Evolutionary conservation across 2,888 invertebrate species (phyloP), one percentile per base, ranked within the genome.

Genomic region (Fabriciana adippe): DNA sequence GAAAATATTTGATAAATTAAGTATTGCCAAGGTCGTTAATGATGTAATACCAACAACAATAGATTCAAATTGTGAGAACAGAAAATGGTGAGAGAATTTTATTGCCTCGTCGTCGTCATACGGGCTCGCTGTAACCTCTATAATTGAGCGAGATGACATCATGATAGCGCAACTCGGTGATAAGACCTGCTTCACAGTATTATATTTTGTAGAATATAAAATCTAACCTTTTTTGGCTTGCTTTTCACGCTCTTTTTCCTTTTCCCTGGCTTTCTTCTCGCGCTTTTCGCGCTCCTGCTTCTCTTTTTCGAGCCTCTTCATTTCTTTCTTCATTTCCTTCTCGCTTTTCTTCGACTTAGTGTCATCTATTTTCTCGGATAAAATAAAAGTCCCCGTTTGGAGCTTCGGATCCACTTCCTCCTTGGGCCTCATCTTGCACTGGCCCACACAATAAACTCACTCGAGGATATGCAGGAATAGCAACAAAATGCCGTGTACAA

Each of bases 281-380:
- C 90, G 88, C 78, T 91, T 92, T 77, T 93, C 93, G 50, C 88
- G 82, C 76, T 93, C 93, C 75, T 83, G 85, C 77, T 91, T 88
- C 78, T 93, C 93, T 76, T 93, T 93, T 76, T 92, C 92, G 61
- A 92, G 81, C 71, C 89, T 82, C 78, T 89, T 92, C 86, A 91
- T 90, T 74, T 93, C 93, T 78, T 93, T 93, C 80, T 93, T 93
- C 73, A 93, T 76, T 55, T 93, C 93, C 77, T 93, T 93, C 67
- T 90, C 91, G 75, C 74, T 90, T 74, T 89, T 93, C 80, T 88
- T 90, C 74, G 86, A 84, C 81, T 92, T 90, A 64, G 91, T 88
- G 76, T 93, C 92, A 79, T 93, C 93, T 61, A 92, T 91, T 78
- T 93, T 93, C 80, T 94, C 94, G 75, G 93, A 92, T 76, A 94